Base-by-base conservation (phyloP, 2,888 invertebrate species). In the Amphipyra berbera region DNA sequence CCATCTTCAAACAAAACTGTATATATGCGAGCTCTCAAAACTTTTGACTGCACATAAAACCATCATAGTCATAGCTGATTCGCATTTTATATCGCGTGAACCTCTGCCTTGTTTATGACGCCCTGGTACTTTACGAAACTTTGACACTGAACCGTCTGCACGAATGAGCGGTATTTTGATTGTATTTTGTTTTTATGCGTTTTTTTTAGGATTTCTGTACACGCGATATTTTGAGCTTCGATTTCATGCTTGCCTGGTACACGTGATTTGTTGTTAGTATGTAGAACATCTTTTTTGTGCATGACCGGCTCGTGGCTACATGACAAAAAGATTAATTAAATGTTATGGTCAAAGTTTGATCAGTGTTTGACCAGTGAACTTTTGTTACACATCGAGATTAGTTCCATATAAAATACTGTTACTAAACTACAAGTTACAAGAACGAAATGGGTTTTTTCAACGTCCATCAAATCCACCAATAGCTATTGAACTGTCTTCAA, bases 111-210 rank as follows among this genome's bases (percentile, higher is more conserved):
- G 50, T 67, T 68, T 67, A 66, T 68, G 46, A 33, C 47, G 10
- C 57, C 53, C 59, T 57, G 35, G 59, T 61, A 61, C 62, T 58
- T 71, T 21, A 50, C 44, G 38, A 75, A 76, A 77, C 65, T 78
- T 69, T 61, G 40, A 42, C 59, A 69, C 62, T 78, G 60, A 73
- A 73, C 58, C 40, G 56, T 66, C 55, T 60, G 55, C 72, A 69
- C 76, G 68, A 72, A 59, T 49, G 38, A 46, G 27, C 62, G 54
- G 44, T 68, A 66, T 68, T 62, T 42, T 59, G 62, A 65, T 68
- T 64, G 59, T 41, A 21, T 75, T 68, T 64, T 48, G 59, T 60
- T 63, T 66, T 71, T 75, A 75, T 62, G 49, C n/a, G 40, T 48
- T 40, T 42, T 30, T 62, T 69, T 74, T 58, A 45, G 47, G 30